A percentile compares a stretch with the other conserved stretches of the same genome.
phyloP scores from a whole-genome alignment of 2,888 invertebrate species.

The Mylabris sibirica region DNA sequence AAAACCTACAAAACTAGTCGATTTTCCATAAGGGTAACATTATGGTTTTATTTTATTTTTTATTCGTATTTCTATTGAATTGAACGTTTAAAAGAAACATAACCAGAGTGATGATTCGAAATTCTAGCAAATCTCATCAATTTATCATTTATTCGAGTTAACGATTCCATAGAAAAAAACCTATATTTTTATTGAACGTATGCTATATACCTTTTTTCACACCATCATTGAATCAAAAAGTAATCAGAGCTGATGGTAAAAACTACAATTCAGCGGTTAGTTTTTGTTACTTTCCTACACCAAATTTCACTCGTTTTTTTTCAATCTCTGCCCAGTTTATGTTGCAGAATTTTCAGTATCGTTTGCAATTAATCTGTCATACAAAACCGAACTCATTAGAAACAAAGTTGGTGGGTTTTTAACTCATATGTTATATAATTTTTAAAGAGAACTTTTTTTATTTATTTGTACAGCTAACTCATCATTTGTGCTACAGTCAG shows the following conservation, averaged over 20 bases:
- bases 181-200: not conserved
- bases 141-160: too few relatives aligned
- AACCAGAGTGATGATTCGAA: too few relatives aligned
- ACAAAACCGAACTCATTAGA: constrained; percentile 2
- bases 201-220: constrained; percentile 4
- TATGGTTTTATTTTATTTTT: too few relatives aligned
- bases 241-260: constrained; percentile 11
- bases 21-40: too few relatives aligned
- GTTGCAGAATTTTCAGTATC: not conserved
- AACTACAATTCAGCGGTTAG: not conserved
- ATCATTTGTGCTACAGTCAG: not conserved
- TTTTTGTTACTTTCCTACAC: constrained; percentile 5
- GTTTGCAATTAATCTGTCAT: constrained; percentile 6
- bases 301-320: not conserved
- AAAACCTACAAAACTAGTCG: too few relatives aligned
- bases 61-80: too few relatives aligned
- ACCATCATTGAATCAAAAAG: constrained; percentile 8
- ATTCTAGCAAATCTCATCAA: not conserved
- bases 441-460: not conserved
- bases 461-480: not conserved
- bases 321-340: too few relatives aligned
- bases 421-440: not conserved
- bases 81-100: too few relatives aligned
- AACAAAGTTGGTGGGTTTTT: not conserved
- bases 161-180: not conserved